Evolutionary conservation across 1,140 invertebrate genomes (phyloP), one percentile per base, ranked within the genome.

Genomic region (Philotrypesis tridentata): DNA sequence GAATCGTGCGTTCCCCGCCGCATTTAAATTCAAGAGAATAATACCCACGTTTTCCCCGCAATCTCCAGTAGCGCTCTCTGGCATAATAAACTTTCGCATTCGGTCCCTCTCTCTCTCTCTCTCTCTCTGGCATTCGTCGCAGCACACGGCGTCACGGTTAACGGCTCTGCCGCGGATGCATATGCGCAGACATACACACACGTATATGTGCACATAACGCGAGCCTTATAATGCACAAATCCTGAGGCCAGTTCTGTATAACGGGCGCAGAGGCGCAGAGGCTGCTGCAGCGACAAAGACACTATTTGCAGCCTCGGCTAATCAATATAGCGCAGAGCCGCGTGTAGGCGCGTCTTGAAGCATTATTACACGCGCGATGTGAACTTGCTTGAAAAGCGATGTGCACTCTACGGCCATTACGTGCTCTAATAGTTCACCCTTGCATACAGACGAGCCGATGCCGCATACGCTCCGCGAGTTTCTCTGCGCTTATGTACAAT

Each of bases 381-480:
- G 48, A 55, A 55, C 21, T 55, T n/a, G 17, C 48, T 55, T 21
- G 48, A 55, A 55, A 55, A 72, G 33, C 33, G 43, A 74, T 37
- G 67, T 33, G 31, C 67, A 65, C n/a, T 43, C 2, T 55, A n/a
- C 25, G 8, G 25, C 21, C 23, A 31, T 78, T 78, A 68, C 25
- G 33, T 17, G 90, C 88, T 89, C 89, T 87, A 91, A 87, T 91
- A 89, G 84, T 86, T 88, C 85, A 88, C 85, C 87, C 86, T 87
- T 86, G 86, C 84, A 84, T 84, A n/a, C n/a, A n/a, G n/a, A n/a
- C n/a, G 87, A 89, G 83, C 48, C 21, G 48, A 11, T 43, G 40
- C 14, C 17, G 12, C 40, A 14, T 2, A 17, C 4, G 40, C 40
- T 43, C n/a, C n/a, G 37, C 12, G 37, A 12, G 9, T 12, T 40